Evolutionary conservation across 2,888 invertebrate species (phyloP).

Genomic region (Crossocerus cetratus): DNA sequence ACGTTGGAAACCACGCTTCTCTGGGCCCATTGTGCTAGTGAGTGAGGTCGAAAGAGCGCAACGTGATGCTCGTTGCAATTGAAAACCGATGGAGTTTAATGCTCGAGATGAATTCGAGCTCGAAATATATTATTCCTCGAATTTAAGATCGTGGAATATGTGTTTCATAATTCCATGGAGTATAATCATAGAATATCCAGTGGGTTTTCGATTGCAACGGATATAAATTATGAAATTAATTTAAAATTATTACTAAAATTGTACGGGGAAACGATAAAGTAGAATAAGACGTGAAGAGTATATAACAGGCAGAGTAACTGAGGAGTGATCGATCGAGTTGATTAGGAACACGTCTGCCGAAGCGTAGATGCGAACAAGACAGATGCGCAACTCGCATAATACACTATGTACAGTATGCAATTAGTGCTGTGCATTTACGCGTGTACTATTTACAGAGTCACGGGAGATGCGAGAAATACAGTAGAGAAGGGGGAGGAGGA

Average conservation of each 20-base stretch:
- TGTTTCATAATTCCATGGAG: too few species aligned
- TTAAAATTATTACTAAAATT: too few species aligned
- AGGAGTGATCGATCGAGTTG: conserved; percentile 42
- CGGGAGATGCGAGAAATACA: too few species aligned
- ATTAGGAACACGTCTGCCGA: conserved; percentile 55
- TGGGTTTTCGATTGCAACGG: too few species aligned
- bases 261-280: conserved; percentile 4
- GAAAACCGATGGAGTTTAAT: too few species aligned
- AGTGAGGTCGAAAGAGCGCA: conserved; percentile 34
- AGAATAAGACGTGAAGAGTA: conserved; percentile 27
- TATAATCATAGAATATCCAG: too few species aligned
- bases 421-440: conserved; percentile 10
- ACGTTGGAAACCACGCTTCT: conserved; percentile 39
- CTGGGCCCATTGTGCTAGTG: conserved; percentile 21
- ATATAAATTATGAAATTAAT: too few species aligned
- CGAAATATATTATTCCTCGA: too few species aligned
- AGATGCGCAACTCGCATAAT: conserved; percentile 58
- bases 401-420: conserved; percentile 41
- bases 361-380: conserved; percentile 69
- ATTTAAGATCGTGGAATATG: too few species aligned
- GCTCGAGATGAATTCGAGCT: too few species aligned
- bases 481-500: conserved; percentile 18
- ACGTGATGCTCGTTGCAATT: conserved; percentile 31
- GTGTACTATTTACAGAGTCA: conserved; percentile 5
- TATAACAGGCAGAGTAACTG: conserved; percentile 35